A percentile compares a stretch with the other conserved stretches of the same genome.
phyloP scores from a whole-genome alignment of 2,113 vertebrate genomes.

The Geothlypis trichas region DNA sequence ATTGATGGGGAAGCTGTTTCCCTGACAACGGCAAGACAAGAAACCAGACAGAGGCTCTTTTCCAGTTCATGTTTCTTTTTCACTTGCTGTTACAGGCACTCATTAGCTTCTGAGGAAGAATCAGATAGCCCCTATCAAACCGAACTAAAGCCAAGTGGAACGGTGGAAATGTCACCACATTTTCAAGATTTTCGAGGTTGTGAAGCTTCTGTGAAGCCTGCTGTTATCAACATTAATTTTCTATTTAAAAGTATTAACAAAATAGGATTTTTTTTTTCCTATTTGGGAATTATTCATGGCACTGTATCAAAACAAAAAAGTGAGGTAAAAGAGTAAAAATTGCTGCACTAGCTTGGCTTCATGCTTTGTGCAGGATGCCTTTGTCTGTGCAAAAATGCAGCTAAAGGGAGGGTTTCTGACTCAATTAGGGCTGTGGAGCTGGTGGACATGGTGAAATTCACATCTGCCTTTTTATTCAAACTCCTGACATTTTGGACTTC shows the following conservation, averaged over 20 bases:
- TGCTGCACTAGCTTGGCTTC: not conserved
- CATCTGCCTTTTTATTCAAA: not conserved
- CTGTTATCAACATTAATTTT: constrained; percentile 6
- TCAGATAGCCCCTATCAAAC: constrained; percentile 5
- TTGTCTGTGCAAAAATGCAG: not conserved
- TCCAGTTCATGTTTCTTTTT: constrained; percentile 31
- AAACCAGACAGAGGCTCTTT: constrained; percentile 53
- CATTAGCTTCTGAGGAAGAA: constrained; percentile 48
- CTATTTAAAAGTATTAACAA: not conserved
- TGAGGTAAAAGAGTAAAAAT: not conserved
- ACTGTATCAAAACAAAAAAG: not conserved
- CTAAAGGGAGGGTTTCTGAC: not conserved
- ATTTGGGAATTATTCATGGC: not conserved
- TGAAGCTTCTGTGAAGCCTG: constrained; percentile 9
- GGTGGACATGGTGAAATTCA: not conserved
- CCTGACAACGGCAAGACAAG: constrained; percentile 67
- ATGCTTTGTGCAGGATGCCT: not conserved
- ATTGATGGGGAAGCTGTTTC: constrained; percentile 65
- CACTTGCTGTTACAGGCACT: constrained; percentile 23
- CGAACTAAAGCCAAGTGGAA: not conserved
- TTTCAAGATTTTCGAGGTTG: not conserved
- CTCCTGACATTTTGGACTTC: not conserved
- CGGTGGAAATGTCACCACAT: not conserved
- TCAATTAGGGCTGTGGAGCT: not conserved
- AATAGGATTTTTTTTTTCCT: not conserved